Base-by-base conservation (phyloP, 2,113 vertebrate genomes). In the Narcine bancroftii region DNA sequence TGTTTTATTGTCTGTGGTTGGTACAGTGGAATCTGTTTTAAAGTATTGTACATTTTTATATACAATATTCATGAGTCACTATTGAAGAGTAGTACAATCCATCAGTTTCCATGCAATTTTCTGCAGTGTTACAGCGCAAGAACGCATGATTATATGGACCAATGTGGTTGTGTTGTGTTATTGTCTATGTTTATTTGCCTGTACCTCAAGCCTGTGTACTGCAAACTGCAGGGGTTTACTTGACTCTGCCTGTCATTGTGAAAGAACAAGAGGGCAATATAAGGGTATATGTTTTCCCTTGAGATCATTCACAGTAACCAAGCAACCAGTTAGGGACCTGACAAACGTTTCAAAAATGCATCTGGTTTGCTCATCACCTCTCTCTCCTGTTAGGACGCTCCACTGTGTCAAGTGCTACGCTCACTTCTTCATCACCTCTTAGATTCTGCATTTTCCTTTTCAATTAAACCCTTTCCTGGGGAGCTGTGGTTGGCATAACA, bases 1-100 rank as follows among this genome's bases (percentile, higher is more conserved):
- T 87, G 81, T 24, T 87, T 56, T 87, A 87, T 60, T 87, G 81
- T 60, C 81, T 87, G 33, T 63, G 60, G 29, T 87, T 87, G 60
- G 50, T n/a, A 56, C 79, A n/a, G 2, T 87, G 17, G 33, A 87
- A 87, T 60, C 33, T 87, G 81, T 85, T 50, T 60, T 87, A 63
- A 63, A 87, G 56, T 87, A 36, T 15, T 60, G 81, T 3, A 87
- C 81, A 7, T 87, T 87, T 36, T 87, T 63, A 56, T 87, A 63
- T 60, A 26, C 66, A 69, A 69, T 69, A 87, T 63, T 87, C 81
- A 87, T 19, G 81, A 56, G 33, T 87, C 81, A 7, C 56, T 53
- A 60, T 87, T 63, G 81, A 53, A 60, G 81, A 60, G 19, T 63
- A 63, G 81, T 36, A n/a, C 50, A 60, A 87, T 60, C 50, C 81